Evolutionary conservation across 2,888 invertebrate genomes (phyloP).

Genomic region (Cancer borealis): DNA sequence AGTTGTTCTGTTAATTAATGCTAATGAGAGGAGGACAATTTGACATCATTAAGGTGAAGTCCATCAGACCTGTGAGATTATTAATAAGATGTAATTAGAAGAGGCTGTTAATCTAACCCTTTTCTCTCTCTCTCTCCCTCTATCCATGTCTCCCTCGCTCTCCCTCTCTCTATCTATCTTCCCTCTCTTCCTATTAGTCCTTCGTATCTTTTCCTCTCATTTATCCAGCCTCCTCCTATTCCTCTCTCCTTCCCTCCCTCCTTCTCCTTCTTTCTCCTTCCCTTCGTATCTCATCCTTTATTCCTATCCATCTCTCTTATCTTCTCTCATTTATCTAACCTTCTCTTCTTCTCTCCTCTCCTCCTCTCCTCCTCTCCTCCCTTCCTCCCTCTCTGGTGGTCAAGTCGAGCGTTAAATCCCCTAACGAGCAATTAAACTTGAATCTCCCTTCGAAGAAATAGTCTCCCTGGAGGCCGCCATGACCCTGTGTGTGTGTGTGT

Average conservation of each 20-base stretch:
- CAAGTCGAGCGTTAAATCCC: background rate
- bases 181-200: background rate
- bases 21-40: too few species aligned
- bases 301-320: background rate
- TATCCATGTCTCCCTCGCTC: background rate
- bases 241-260: background rate
- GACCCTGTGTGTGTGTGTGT: background rate
- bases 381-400: background rate
- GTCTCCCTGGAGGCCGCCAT: background rate
- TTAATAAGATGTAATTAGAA: too few species aligned
- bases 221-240: background rate
- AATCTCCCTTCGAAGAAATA: background rate
- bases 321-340: background rate
- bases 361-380: background rate
- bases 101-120: too few species aligned
- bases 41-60: too few species aligned
- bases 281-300: background rate
- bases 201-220: background rate
- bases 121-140: background rate
- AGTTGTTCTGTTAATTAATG: too few species aligned
- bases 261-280: background rate
- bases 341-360: background rate
- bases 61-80: too few species aligned
- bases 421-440: slow-evolving; percentile 22
- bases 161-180: background rate